Evolutionary conservation across 2,888 invertebrate species (phyloP).

Genomic region (Cyclophora albipunctata): DNA sequence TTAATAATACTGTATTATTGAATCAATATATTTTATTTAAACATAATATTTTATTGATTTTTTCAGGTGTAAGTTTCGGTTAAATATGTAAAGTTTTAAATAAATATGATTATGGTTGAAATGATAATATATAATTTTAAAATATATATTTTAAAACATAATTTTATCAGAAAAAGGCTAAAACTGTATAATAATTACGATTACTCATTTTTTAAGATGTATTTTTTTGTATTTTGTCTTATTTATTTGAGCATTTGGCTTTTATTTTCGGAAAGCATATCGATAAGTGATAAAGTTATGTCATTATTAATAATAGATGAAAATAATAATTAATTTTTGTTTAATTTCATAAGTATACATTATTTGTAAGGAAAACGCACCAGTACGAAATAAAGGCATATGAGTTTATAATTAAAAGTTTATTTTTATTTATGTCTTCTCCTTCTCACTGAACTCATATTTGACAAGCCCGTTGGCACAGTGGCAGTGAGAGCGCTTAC

Average conservation of each 20-base stretch:
- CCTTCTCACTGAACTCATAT: too few species aligned
- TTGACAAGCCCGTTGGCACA: too few species aligned
- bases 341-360: constrained; percentile 60
- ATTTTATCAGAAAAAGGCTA: constrained; percentile 23
- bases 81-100: too few species aligned
- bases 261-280: constrained; percentile 59
- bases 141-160: not conserved
- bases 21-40: too few species aligned
- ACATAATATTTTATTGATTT: too few species aligned
- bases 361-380: constrained; percentile 70
- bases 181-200: constrained; percentile 17
- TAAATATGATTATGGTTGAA: too few species aligned
- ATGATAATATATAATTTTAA: too few species aligned
- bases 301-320: constrained; percentile 50
- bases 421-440: not conserved
- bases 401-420: constrained; percentile 54
- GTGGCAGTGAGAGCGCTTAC: too few species aligned
- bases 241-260: constrained; percentile 20
- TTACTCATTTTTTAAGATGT: constrained; percentile 23
- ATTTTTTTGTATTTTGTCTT: constrained; percentile 18
- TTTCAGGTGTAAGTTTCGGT: too few species aligned
- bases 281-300: constrained; percentile 53
- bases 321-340: constrained; percentile 34
- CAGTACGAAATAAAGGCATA: constrained; percentile 75
- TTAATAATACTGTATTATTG: too few species aligned